phyloP scores from a whole-genome alignment of 2,888 invertebrate genomes.

The Phyllotreta cruciferae region DNA sequence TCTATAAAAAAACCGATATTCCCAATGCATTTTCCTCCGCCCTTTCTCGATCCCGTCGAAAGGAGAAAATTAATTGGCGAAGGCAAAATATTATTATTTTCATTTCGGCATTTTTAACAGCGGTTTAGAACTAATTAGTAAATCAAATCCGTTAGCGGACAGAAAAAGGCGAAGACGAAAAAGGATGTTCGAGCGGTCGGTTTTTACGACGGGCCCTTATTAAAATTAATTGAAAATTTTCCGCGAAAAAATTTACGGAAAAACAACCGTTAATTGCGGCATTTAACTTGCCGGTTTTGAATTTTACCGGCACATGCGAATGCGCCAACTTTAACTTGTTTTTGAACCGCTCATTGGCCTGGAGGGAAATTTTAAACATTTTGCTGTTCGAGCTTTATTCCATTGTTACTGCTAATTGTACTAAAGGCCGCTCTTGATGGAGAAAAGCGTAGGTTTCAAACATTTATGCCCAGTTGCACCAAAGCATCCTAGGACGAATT shows the following conservation, averaged over 20 bases:
- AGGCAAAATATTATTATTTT: constrained; percentile 19
- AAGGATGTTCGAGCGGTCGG: constrained; percentile 12
- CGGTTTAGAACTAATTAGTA: constrained; percentile 22
- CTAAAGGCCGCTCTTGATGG: no score
- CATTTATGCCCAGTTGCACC: no score
- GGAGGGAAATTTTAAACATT: no score
- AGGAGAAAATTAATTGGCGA: constrained; percentile 18
- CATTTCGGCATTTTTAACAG: constrained; percentile 17
- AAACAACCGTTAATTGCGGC: constrained; percentile 5
- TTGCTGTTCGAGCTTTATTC: no score
- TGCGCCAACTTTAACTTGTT: not conserved
- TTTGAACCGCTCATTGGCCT: no score
- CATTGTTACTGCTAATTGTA: no score
- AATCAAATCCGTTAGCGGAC: constrained; percentile 15
- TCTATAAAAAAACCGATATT: no score
- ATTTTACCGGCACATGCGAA: not conserved
- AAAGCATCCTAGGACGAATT: no score
- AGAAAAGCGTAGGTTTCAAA: no score
- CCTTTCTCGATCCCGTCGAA: constrained; percentile 1
- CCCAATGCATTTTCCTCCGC: not conserved
- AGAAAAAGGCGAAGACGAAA: constrained; percentile 18
- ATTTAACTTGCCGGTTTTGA: constrained; percentile 11
- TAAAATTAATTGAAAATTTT: constrained; percentile 18
- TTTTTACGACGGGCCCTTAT: constrained; percentile 17
- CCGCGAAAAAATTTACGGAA: not conserved